Conservation (phyloP, 2,888 invertebrate genomes). For the Torymus auratus region DNA sequence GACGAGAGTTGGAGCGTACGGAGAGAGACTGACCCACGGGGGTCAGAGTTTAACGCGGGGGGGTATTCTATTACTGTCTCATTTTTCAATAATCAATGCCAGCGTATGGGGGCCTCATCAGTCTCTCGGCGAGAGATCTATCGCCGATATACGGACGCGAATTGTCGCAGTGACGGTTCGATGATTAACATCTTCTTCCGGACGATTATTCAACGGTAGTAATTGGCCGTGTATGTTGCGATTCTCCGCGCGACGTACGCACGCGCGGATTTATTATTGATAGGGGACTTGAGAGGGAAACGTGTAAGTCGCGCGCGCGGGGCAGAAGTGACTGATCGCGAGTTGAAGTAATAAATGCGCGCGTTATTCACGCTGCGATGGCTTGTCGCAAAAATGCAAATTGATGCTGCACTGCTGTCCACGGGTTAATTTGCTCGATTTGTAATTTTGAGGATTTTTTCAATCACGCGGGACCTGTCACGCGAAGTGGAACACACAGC, state of each 20-base stretch:
- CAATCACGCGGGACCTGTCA: too few species aligned
- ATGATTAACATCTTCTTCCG: slow-evolving; percentile 48
- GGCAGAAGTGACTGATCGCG: slow-evolving; percentile 9
- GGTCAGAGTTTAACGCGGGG: slow-evolving; percentile 9
- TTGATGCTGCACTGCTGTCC: background rate
- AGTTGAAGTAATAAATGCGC: slow-evolving; percentile 9
- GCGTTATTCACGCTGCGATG: background rate
- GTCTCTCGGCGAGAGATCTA: background rate
- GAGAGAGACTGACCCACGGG: background rate
- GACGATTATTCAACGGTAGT: slow-evolving; percentile 44
- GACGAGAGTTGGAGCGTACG: slow-evolving; percentile 9
- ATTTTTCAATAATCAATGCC: slow-evolving; percentile 45
- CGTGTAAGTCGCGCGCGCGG: background rate
- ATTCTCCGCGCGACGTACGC: background rate
- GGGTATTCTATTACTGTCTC: slow-evolving; percentile 45
- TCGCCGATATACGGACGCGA: background rate
- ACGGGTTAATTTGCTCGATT: too few species aligned
- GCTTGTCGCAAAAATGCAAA: background rate
- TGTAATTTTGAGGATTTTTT: too few species aligned
- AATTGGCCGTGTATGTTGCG: slow-evolving; percentile 26
- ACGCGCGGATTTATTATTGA: slow-evolving; percentile 20
- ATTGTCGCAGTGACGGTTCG: slow-evolving; percentile 38
- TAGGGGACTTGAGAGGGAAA: background rate
- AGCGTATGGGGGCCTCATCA: background rate
- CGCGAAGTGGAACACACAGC: too few species aligned